Evolutionary conservation across 2,888 invertebrate species (phyloP).

Genomic region (Azorinus chamasolen): DNA sequence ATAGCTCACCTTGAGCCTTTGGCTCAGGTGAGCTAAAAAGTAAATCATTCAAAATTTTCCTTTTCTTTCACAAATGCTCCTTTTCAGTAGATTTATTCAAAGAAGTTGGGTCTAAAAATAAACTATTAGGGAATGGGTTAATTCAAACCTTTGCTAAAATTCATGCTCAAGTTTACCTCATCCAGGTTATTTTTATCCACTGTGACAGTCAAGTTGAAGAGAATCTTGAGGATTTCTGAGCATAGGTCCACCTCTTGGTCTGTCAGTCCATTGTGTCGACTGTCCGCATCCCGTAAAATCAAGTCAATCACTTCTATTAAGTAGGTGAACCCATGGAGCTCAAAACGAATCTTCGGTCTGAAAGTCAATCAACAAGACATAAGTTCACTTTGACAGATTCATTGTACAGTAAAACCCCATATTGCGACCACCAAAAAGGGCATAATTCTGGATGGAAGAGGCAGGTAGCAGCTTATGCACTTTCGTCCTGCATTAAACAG

Average conservation of each 20-base stretch:
- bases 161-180: conserved; percentile 85
- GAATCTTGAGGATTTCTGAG: conserved; percentile 87
- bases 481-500: too few species aligned
- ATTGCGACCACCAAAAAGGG: too few species aligned
- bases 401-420: background rate
- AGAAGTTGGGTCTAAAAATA: too few species aligned
- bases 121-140: too few species aligned
- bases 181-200: conserved; percentile 86
- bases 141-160: too few species aligned
- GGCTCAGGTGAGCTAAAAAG: too few species aligned
- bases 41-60: too few species aligned
- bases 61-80: too few species aligned
- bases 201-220: conserved; percentile 87
- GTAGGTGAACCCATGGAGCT: conserved; percentile 87
- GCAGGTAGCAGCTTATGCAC: too few species aligned
- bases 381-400: background rate
- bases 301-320: conserved; percentile 87
- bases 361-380: conserved; percentile 27
- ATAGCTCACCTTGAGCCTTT: too few species aligned
- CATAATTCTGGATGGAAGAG: too few species aligned
- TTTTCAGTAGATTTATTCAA: too few species aligned
- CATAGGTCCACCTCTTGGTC: conserved; percentile 86
- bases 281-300: conserved; percentile 82
- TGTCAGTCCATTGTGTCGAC: conserved; percentile 74
- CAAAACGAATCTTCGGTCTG: conserved; percentile 86